Evolutionary conservation across 2,888 invertebrate species (phyloP).

Genomic region (Parasteatoda lunata): DNA sequence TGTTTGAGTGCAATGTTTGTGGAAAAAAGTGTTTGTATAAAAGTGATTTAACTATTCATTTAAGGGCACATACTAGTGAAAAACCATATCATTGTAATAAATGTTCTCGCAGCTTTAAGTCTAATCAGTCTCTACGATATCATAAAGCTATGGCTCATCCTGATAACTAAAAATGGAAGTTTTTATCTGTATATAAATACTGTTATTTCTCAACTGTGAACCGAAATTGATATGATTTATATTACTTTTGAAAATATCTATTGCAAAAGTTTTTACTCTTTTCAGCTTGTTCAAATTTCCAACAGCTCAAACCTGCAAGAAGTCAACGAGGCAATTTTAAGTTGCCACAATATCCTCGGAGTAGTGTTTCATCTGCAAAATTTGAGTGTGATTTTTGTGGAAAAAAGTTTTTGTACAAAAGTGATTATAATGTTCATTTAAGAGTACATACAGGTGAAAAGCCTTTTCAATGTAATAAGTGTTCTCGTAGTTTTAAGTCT

Average conservation of each 20-base stretch:
- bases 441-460: conserved; percentile 28
- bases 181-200: too few species aligned
- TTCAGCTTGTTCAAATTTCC: background rate
- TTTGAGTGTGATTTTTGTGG: conserved; percentile 5
- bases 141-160: background rate
- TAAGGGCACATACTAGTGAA: conserved; percentile 30
- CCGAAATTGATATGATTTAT: too few species aligned
- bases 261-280: background rate
- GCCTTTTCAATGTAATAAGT: conserved; percentile 21
- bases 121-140: background rate
- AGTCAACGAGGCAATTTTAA: background rate
- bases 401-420: background rate
- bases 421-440: background rate
- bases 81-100: conserved; percentile 28
- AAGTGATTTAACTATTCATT: conserved; percentile 1
- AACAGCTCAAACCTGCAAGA: background rate
- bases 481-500: conserved; percentile 17
- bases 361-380: background rate
- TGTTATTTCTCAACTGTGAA: too few species aligned
- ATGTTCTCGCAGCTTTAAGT: conserved; percentile 1
- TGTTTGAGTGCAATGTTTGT: conserved; percentile 13
- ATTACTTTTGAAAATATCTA: too few species aligned
- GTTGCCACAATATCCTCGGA: background rate
- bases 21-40: conserved; percentile 9
- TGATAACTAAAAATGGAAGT: too few species aligned